Evolutionary conservation across 2,888 invertebrate species (phyloP), one percentile per base, ranked within the genome.

Genomic region (Carcina quercana): DNA sequence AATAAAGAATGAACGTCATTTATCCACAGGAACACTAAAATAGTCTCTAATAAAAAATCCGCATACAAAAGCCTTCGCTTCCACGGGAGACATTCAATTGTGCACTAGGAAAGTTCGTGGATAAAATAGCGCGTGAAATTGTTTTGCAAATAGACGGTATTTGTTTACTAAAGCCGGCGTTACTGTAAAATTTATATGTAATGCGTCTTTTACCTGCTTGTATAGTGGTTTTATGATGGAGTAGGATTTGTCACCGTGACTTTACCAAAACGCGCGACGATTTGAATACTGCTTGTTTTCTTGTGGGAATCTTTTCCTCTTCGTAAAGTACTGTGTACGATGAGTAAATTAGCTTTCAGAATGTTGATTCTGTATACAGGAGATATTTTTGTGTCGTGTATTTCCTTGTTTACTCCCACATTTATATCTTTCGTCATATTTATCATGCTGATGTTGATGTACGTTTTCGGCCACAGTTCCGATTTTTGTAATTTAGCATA

Each of bases 91-190:
- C 67, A 72, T 74, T 72, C 70, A 69, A 71, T 70, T 70, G 67
- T 57, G 64, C 45, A 48, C 54, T 59, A 63, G 63, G 60, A 72
- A 76, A 70, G n/a, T 72, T 70, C 61, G 66, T 63, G 54, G 56
- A 60, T 74, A 74, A 79, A 82, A 79, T 82, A 75, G 68, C 67
- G 72, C 80, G 74, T 75, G 71, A 78, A 82, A 82, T 78, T 74
- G 73, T 65, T 61, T 59, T 53, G 53, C 50, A 62, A 72, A 78
- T 69, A 60, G 71, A 58, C 58, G 52, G 65, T 67, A 76, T 79
- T 80, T 82, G 79, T 80, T 80, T 78, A 69, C 64, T 61, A 59
- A 62, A 62, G 57, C 55, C 56, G 50, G 56, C 59, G 58, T 56
- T 62, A 60, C 49, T 59, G 63, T 59, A 54, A 69, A 72, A 71